Conservation (phyloP, 2,797 vertebrate species). For the Aselliscus stoliczkanus region DNA sequence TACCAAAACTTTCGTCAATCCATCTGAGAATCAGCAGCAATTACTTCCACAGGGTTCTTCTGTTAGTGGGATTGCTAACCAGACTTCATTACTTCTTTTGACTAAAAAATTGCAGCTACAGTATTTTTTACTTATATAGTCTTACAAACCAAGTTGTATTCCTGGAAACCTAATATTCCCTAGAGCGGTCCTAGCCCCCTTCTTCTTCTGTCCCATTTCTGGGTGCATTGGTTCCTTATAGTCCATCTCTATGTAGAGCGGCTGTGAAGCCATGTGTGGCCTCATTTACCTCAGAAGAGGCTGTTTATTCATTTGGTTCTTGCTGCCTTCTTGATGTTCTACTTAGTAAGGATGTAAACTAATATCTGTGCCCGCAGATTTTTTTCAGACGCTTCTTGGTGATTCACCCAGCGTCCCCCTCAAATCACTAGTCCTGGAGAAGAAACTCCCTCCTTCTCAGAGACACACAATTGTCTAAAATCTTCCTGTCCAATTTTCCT, state of each 20-base stretch:
- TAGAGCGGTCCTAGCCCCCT: rapidly evolving
- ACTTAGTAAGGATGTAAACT: not conserved
- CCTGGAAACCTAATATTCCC: not conserved
- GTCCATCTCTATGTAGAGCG: not conserved
- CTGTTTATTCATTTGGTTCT: not conserved
- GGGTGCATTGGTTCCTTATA: not conserved
- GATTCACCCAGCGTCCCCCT: not conserved
- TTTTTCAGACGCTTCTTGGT: not conserved
- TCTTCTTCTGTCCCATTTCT: not conserved
- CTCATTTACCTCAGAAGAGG: not conserved
- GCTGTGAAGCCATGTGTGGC: not conserved
- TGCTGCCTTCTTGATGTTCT: not conserved
- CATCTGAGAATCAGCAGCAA: not conserved
- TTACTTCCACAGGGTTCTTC: not conserved
- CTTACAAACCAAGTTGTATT: not conserved
- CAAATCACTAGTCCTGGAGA: not conserved
- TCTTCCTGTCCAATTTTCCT: not conserved
- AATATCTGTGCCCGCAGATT: not conserved
- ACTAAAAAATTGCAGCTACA: not conserved
- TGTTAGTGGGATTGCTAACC: not conserved
- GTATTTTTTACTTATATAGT: not conserved
- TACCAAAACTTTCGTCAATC: not conserved
- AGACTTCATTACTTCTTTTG: not conserved
- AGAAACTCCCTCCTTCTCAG: not conserved
- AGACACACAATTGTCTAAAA: not conserved